Evolutionary conservation across 2,888 invertebrate species (phyloP).

Genomic region (Leucoptera coffeella): DNA sequence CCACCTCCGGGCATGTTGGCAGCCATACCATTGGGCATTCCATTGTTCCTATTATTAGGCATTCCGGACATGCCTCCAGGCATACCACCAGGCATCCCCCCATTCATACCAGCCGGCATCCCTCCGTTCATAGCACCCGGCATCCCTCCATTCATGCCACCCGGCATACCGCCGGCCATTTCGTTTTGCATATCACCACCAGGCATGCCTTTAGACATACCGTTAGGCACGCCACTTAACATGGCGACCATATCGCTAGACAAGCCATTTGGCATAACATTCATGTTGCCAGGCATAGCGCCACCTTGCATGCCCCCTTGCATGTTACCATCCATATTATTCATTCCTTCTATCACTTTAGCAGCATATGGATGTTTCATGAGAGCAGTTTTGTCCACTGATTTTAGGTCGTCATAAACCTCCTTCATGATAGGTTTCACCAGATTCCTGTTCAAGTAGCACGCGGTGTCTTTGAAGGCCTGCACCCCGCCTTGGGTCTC

Average conservation of each 20-base stretch:
- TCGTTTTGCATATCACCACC: not conserved
- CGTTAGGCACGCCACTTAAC: conserved; percentile 1
- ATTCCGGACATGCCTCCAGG: not conserved
- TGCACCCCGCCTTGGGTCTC: conserved; percentile 16
- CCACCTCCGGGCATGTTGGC: not conserved
- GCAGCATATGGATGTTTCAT: not conserved
- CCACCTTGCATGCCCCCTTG: not conserved
- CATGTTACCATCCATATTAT: too few relatives aligned
- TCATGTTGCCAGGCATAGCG: too few relatives aligned
- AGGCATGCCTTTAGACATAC: not conserved
- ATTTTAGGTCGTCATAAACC: conserved; percentile 31
- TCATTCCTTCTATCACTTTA: not conserved
- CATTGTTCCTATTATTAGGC: not conserved
- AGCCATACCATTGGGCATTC: not conserved
- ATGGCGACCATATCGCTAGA: not conserved
- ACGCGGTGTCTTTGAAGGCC: conserved; percentile 29
- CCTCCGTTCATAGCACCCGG: not conserved
- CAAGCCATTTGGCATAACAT: not conserved
- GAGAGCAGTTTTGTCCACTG: conserved; percentile 9
- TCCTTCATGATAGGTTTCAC: conserved; percentile 36
- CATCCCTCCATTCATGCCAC: not conserved
- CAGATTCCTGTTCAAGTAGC: conserved; percentile 25
- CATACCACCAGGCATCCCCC: not conserved
- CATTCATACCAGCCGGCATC: not conserved
- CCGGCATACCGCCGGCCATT: not conserved